Conservation (phyloP, 2,888 invertebrate species). For the Polia nebulosa region DNA sequence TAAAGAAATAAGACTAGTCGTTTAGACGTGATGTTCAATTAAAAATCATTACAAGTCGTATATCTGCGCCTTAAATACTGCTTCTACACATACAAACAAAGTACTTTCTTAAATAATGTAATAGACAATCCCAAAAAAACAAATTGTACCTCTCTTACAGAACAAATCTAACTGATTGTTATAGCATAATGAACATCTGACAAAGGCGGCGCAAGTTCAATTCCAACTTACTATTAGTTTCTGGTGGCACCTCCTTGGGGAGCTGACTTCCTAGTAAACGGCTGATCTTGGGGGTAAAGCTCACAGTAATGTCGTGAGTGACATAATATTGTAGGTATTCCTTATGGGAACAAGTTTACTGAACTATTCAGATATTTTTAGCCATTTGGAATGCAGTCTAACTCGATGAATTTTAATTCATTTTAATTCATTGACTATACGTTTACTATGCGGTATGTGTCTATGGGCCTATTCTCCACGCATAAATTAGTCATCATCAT, state of each 20-base stretch:
- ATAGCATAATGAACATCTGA: conserved; percentile 14
- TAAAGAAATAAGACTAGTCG: too few relatives aligned
- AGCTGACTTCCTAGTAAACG: conserved; percentile 14
- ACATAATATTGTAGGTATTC: conserved; percentile 10
- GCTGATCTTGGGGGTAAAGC: conserved; percentile 18
- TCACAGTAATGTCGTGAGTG: conserved; percentile 13
- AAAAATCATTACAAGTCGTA: too few relatives aligned
- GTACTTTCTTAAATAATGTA: too few relatives aligned
- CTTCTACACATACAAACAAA: too few relatives aligned
- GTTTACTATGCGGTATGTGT: too few relatives aligned
- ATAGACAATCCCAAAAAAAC: too few relatives aligned
- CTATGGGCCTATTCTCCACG: too few relatives aligned
- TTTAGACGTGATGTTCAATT: too few relatives aligned
- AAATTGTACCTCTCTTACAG: too few relatives aligned
- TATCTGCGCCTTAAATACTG: too few relatives aligned
- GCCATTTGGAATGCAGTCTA: background rate
- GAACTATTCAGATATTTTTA: background rate
- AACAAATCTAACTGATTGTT: background rate
- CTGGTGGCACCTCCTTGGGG: conserved; percentile 34
- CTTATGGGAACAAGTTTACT: background rate
- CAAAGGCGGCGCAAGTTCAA: conserved; percentile 39
- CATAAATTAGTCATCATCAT: too few relatives aligned
- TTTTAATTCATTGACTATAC: too few relatives aligned
- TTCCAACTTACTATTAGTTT: conserved; percentile 59
- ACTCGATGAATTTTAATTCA: background rate